Percentiles rank a stretch among this genome's conserved stretches.
Conservation (phyloP, 1,140 invertebrate species). For the Trypoxylus dichotomus region DNA sequence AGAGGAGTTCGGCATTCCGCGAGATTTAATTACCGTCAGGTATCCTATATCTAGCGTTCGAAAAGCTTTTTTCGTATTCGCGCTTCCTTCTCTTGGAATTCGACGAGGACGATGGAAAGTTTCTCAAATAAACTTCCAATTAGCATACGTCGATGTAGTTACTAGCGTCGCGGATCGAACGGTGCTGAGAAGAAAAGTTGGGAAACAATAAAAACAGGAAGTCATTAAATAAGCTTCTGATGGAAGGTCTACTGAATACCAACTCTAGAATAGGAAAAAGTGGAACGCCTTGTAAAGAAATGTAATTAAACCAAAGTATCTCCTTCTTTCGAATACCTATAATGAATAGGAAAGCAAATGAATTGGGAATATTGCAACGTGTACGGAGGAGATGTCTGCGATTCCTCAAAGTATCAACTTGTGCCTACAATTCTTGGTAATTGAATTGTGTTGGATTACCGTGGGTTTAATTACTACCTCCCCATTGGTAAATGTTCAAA, state of each 20-base stretch:
- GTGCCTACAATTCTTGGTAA: no score
- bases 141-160: conserved; percentile 8
- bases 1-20: conserved; percentile 31
- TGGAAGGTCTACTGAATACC: not conserved
- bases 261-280: not conserved
- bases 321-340: not conserved
- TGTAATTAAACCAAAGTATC: not conserved
- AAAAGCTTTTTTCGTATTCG: not conserved
- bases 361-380: no score
- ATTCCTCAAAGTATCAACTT: not conserved
- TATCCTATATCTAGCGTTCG: not conserved
- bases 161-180: not conserved
- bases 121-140: conserved; percentile 19
- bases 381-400: no score
- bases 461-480: no score
- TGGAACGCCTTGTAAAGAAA: not conserved
- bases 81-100: not conserved
- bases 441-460: no score
- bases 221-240: not conserved
- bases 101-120: not conserved
- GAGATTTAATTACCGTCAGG: conserved; percentile 30
- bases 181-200: no score
- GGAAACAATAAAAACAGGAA: not conserved
- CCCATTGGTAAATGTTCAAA: no score
- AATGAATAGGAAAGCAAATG: not conserved